Conservation (phyloP, 2,888 invertebrate genomes). For the Scaptodrosophila latifasciaeformis region DNA sequence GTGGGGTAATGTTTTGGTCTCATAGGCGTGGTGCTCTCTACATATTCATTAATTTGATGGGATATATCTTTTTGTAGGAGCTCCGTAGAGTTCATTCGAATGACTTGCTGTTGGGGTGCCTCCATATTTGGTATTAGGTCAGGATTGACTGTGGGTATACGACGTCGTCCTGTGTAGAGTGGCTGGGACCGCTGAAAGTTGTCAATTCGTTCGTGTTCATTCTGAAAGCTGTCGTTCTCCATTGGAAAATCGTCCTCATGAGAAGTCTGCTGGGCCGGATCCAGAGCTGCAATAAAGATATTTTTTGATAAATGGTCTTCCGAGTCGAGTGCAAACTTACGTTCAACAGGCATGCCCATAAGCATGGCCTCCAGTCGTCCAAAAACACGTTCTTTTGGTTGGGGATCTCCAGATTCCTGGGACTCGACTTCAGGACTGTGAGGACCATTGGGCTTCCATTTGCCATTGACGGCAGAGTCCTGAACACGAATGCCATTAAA, state of each 20-base stretch:
- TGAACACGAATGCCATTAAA: too few relatives aligned
- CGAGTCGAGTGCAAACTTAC: conserved; percentile 22
- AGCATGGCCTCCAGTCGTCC: conserved; percentile 54
- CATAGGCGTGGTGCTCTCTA: conserved; percentile 37
- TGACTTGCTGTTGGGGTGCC: conserved; percentile 23
- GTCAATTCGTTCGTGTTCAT: conserved; percentile 23
- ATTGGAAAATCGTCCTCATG: too few relatives aligned
- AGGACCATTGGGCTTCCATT: conserved; percentile 66
- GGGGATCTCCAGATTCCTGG: conserved; percentile 3
- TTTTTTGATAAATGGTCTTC: neutral
- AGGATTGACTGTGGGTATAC: conserved; percentile 16
- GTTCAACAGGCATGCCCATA: conserved; percentile 51
- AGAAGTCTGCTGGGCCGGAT: too few relatives aligned
- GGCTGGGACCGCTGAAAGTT: conserved; percentile 47
- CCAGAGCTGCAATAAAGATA: conserved; percentile 19
- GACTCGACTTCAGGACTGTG: conserved; percentile 29
- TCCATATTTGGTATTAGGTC: too few relatives aligned
- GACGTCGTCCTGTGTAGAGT: conserved; percentile 33
- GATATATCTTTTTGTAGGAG: conserved; percentile 38
- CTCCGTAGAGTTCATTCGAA: conserved; percentile 44
- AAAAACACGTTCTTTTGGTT: conserved; percentile 42
- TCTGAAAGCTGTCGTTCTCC: conserved; percentile 15
- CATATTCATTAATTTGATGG: conserved; percentile 59
- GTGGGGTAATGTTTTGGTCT: conserved; percentile 19
- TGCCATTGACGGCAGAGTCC: conserved; percentile 65